Conservation (phyloP, 92 coral and sea anemone genomes). For the Hydrozoanthus gracilis region DNA sequence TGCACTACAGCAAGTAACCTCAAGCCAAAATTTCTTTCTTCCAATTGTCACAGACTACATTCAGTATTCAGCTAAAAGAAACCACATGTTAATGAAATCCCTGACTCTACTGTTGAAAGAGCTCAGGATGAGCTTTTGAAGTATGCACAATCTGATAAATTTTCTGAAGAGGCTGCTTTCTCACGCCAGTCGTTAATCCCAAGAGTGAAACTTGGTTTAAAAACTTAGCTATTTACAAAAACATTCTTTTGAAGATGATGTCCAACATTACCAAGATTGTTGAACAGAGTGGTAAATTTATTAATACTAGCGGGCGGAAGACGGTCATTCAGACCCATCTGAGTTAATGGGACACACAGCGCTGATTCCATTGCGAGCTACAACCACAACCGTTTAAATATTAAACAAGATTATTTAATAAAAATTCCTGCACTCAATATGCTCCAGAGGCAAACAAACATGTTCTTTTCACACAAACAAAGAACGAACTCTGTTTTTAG, state of each 20-base stretch:
- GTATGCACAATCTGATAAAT: conserved; percentile 17
- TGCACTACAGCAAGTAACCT: conserved; percentile 32
- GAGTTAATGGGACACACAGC: not conserved
- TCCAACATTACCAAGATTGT: not conserved
- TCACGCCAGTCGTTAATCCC: not conserved
- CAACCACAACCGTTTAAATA: not conserved
- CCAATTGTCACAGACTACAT: conserved; percentile 35
- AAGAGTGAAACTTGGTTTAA: not conserved
- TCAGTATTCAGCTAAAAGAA: conserved; percentile 4
- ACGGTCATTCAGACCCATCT: not conserved
- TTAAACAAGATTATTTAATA: no score
- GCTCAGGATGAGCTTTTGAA: conserved; percentile 21
- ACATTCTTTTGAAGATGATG: not conserved
- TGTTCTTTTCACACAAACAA: not conserved
- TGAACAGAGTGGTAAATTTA: not conserved
- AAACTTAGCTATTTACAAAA: not conserved
- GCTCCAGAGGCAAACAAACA: no score
- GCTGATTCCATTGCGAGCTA: not conserved
- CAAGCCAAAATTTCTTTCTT: conserved; percentile 26
- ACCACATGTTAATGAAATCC: conserved; percentile 23
- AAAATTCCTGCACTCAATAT: no score
- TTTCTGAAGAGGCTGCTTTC: not conserved
- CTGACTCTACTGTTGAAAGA: not conserved
- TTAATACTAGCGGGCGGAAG: not conserved
- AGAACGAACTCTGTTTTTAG: not conserved